Conservation (phyloP, 2,888 invertebrate species). For the Eupithecia abbreviata region DNA sequence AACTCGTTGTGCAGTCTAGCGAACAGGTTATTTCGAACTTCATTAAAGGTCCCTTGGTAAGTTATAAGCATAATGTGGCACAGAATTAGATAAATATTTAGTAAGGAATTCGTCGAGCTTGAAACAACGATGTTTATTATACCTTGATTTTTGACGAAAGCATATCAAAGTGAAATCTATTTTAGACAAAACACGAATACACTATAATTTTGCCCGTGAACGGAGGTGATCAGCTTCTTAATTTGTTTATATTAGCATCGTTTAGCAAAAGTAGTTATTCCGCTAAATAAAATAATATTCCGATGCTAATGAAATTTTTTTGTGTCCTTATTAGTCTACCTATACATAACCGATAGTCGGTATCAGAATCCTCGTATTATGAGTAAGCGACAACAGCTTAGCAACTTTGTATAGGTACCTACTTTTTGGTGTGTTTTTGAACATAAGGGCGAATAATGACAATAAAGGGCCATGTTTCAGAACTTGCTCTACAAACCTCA, state of each 20-base stretch:
- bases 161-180: conserved; percentile 3
- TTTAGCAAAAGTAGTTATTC: neutral
- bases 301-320: neutral
- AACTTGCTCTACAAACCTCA: too few relatives aligned
- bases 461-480: too few relatives aligned
- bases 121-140: neutral
- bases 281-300: neutral
- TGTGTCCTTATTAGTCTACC: neutral
- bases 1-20: neutral
- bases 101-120: neutral
- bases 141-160: neutral
- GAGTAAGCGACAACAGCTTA: neutral
- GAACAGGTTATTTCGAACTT: neutral
- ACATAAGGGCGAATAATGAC: neutral
- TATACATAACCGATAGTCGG: neutral
- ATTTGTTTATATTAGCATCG: neutral
- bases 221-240: neutral
- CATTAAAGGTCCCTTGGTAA: neutral
- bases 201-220: neutral
- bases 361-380: neutral
- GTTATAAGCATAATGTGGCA: neutral
- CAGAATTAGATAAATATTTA: neutral
- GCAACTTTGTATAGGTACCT: neutral
- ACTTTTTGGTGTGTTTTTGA: neutral
- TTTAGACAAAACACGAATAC: neutral